These are phyloP conservation scores for Aphelocoma californica DNA, from an alignment of 2,797 vertebrate genomes.

Conservation along the genomic window DNA sequence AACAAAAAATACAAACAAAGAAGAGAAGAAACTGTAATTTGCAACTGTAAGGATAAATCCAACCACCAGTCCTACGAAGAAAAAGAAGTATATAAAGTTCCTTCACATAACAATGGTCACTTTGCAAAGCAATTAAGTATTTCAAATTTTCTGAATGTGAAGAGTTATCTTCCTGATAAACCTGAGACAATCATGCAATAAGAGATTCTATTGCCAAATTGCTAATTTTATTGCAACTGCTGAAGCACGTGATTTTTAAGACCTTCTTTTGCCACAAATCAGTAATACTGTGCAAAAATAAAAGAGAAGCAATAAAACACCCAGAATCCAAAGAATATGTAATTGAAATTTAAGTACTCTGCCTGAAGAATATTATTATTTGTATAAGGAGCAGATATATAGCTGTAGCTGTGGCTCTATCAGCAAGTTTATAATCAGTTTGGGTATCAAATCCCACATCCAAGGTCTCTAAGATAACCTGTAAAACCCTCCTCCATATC, in stretches of 20 bases:
- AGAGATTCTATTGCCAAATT: not conserved
- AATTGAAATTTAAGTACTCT: not conserved
- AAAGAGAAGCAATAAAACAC: not conserved
- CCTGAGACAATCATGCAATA: not conserved
- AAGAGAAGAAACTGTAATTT: conserved; percentile 92
- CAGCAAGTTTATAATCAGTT: not conserved
- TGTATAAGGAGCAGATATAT: not conserved
- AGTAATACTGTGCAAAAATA: not conserved
- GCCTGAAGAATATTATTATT: not conserved
- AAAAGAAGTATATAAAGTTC: not conserved
- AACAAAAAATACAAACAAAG: conserved; percentile 89
- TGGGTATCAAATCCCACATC: not conserved
- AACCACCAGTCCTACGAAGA: conserved; percentile 83
- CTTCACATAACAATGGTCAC: not conserved
- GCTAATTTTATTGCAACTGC: not conserved
- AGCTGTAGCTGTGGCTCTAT: not conserved
- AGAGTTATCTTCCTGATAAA: not conserved
- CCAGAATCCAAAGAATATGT: not conserved
- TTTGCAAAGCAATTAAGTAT: not conserved
- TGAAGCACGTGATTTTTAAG: not conserved
- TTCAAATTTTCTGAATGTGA: not conserved
- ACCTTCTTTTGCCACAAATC: not conserved
- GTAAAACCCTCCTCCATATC: not conserved
- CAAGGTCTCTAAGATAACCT: not conserved
- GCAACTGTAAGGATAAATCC: conserved; percentile 93